Base-by-base conservation (phyloP, 2,888 invertebrate species). In the Cantharis rustica region DNA sequence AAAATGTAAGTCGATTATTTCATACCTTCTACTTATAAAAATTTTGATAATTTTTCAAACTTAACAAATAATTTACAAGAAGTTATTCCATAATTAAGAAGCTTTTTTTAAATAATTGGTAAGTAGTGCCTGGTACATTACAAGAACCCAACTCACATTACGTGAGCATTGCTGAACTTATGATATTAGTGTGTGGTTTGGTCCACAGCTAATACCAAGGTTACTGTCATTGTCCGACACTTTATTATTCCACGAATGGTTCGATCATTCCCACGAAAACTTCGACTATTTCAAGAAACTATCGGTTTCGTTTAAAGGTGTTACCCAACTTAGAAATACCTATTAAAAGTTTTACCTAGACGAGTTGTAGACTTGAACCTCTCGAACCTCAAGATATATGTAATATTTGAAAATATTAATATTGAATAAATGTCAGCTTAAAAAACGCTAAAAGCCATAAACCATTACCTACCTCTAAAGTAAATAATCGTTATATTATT, bases 151-250 rank as follows among this genome's bases (percentile, higher is more conserved):
- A 47, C 5, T 47, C 47, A 9, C 7, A 47, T 47, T 13, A 47
- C 47, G n/a, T 47, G 47, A 47, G n/a, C 7, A 47, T n/a, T 47
- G n/a, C n/a, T n/a, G 47, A n/a, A 47, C 47, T 47, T n/a, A 47
- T 7, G n/a, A 47, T 31, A 47, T n/a, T n/a, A 47, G 83, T 82
- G 82, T 75, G 71, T 69, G 75, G 69, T 66, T 69, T 83, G 82
- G 82, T 80, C 77, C 68, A 73, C 77, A 83, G 80, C 82, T 84
- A 85, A 82, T 84, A 84, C 84, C 86, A 86, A 86, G 86, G 86
- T 85, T 84, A 84, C 84, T 83, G 84, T 84, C 84, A 84, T 83
- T 83, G 84, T 80, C 84, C 84, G 82, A 75, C 61, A 47, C 27
- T 79, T 80, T 79, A 27, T 23, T 84, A 82, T 85, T 85, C 85